phyloP scores from a whole-genome alignment of 2,113 vertebrate genomes.

The Emydocephalus ijimae region DNA sequence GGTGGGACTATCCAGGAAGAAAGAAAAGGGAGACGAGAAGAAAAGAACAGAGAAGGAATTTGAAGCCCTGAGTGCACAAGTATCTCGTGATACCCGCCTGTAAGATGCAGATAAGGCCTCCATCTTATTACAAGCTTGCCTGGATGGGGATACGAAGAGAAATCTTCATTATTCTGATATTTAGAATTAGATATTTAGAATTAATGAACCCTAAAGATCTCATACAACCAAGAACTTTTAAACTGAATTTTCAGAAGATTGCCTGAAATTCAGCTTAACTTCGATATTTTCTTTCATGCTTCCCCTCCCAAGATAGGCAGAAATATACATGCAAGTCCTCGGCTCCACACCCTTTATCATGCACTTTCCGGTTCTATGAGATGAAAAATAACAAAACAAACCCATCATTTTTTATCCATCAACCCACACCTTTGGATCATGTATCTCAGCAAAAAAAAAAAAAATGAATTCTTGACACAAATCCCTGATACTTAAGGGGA shows the following conservation, averaged over 20 bases:
- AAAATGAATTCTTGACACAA: slow-evolving; percentile 5
- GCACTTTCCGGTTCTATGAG: background rate
- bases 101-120: background rate
- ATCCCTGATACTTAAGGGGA: slow-evolving; percentile 13
- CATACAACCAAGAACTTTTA: background rate
- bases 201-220: background rate
- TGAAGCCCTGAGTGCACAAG: background rate
- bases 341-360: background rate
- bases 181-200: background rate
- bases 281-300: background rate
- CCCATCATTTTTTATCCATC: background rate
- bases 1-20: background rate
- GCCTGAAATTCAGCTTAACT: background rate
- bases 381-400: background rate
- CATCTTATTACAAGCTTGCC: background rate
- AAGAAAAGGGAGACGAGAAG: background rate
- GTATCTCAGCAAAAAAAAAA: background rate
- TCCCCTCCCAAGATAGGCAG: background rate
- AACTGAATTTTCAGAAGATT: background rate
- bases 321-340: background rate
- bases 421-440: slow-evolving; percentile 5
- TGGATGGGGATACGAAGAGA: background rate
- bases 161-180: background rate
- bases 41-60: background rate
- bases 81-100: background rate